phyloP scores from a whole-genome alignment of 2,113 vertebrate genomes.

The Dryoscopus gambensis region DNA sequence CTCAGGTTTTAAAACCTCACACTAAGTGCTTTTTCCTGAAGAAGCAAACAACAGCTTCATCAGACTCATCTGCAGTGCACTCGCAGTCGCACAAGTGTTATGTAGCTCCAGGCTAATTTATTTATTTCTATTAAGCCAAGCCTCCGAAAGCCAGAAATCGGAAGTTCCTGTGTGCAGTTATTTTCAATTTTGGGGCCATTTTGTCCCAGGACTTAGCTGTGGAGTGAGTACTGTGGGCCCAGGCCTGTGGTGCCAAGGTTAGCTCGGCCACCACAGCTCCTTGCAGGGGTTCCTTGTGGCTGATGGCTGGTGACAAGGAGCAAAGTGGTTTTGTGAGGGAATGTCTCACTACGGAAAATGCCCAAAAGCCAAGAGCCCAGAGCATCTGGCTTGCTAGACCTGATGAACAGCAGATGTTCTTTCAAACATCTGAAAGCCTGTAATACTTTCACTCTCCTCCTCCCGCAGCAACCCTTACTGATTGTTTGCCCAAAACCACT shows the following conservation, averaged over 20 bases:
- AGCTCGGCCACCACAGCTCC: background rate
- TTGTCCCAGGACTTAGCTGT: background rate
- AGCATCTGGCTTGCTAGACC: background rate
- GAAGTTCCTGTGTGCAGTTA: background rate
- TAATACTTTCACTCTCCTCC: background rate
- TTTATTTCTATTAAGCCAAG: constrained; percentile 45
- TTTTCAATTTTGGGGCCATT: background rate
- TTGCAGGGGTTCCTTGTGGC: background rate
- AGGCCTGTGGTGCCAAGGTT: background rate
- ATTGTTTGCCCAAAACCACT: background rate
- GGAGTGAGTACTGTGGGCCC: background rate
- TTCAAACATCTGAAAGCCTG: background rate
- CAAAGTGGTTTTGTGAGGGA: background rate
- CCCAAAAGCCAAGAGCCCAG: background rate
- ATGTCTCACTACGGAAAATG: background rate
- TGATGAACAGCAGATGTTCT: background rate
- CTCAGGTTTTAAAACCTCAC: constrained; percentile 62
- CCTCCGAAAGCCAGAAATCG: background rate
- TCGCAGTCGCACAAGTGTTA: constrained; percentile 9
- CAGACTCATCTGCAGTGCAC: constrained; percentile 54
- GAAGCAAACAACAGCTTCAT: constrained; percentile 53
- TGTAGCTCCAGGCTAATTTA: constrained; percentile 42
- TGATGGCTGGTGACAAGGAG: background rate
- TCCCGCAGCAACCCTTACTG: background rate
- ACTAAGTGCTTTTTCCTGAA: constrained; percentile 49